phyloP scores from a whole-genome alignment of 1,140 invertebrate genomes.

The Aradophagus sp. region DNA sequence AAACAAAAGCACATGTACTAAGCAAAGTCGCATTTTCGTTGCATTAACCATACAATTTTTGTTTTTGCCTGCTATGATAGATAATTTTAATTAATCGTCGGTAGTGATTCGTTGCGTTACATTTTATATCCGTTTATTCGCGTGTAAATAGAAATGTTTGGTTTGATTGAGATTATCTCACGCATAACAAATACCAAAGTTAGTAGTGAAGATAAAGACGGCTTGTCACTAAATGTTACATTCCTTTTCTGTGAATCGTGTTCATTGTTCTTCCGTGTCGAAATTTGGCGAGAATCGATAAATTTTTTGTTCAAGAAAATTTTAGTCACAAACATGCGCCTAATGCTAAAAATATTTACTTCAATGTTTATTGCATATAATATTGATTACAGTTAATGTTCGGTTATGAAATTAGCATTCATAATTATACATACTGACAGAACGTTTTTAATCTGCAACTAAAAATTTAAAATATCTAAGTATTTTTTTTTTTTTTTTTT shows the following conservation, averaged over 20 bases:
- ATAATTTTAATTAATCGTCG: conserved; percentile 50
- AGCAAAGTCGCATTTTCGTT: conserved; percentile 29
- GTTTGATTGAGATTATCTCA: conserved; percentile 53
- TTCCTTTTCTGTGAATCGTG: conserved; percentile 54
- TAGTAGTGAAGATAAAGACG: conserved; percentile 62
- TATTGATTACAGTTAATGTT: neutral
- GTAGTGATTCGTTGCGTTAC: conserved; percentile 52
- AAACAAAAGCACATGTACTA: conserved; percentile 23
- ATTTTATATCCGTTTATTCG: conserved; percentile 63
- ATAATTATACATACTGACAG: neutral
- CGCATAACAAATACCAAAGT: conserved; percentile 74
- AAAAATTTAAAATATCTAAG: no score
- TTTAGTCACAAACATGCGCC: conserved; percentile 37
- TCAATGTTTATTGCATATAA: neutral
- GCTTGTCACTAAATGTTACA: conserved; percentile 54
- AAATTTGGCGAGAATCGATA: conserved; percentile 15
- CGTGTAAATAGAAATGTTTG: conserved; percentile 60
- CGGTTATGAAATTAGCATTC: neutral
- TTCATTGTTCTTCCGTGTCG: conserved; percentile 40
- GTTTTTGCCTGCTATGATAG: conserved; percentile 29
- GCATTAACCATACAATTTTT: conserved; percentile 43
- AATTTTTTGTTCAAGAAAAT: conserved; percentile 39
- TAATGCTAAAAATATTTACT: no score
- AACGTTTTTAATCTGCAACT: no score
- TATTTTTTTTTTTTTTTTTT: no score